Percentiles rank a stretch among this genome's conserved stretches.
These are phyloP conservation scores for Numida meleagris DNA, from an alignment of 2,113 vertebrate genomes.

Conservation along the genomic window DNA sequence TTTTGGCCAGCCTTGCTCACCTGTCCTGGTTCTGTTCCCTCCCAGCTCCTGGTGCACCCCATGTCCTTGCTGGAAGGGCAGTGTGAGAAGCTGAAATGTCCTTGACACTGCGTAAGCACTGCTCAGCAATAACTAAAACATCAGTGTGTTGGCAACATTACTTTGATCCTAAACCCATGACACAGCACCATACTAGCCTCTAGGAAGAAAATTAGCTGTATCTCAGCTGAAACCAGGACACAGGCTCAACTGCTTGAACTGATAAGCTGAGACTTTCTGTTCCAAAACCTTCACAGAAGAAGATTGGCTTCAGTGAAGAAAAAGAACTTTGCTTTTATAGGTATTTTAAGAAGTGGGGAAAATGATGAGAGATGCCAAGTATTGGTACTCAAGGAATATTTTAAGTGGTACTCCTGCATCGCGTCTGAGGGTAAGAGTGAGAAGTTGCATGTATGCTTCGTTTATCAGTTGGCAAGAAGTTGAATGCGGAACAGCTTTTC, in stretches of 20 bases:
- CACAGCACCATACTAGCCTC: too few relatives aligned
- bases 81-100: too few relatives aligned
- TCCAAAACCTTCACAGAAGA: not conserved
- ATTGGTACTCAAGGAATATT: not conserved
- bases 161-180: too few relatives aligned
- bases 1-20: too few relatives aligned
- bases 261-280: not conserved
- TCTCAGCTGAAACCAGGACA: not conserved
- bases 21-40: too few relatives aligned
- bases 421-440: not conserved
- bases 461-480: not conserved
- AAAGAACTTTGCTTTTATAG: not conserved
- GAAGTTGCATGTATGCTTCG: not conserved
- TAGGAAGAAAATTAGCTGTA: too few relatives aligned
- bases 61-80: too few relatives aligned
- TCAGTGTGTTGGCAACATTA: too few relatives aligned
- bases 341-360: not conserved
- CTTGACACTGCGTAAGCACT: too few relatives aligned
- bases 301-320: not conserved
- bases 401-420: not conserved
- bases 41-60: too few relatives aligned
- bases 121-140: too few relatives aligned
- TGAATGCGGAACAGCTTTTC: not conserved
- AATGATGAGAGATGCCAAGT: not conserved
- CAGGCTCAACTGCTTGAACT: rapidly evolving